Evolutionary conservation across 2,888 invertebrate genomes (phyloP).

Genomic region (Sarcophaga carnaria): DNA sequence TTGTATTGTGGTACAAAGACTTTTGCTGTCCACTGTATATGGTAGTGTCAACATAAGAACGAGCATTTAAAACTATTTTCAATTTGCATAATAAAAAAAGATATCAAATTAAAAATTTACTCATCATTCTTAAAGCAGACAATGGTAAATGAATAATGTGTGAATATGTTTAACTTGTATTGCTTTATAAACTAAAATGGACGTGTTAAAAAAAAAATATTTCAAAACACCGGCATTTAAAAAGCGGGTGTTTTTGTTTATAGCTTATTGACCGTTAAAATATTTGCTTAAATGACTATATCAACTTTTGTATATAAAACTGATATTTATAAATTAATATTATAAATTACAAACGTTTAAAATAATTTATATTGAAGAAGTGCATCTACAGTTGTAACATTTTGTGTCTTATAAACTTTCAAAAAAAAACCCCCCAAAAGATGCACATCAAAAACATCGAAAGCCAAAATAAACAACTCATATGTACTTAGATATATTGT

Average conservation of each 20-base stretch:
- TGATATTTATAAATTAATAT: not conserved
- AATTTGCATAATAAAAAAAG: too few species aligned
- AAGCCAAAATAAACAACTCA: too few species aligned
- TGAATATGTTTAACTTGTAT: not conserved
- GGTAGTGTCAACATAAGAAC: too few species aligned
- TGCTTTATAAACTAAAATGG: not conserved
- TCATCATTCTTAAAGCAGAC: too few species aligned
- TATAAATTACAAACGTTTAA: not conserved
- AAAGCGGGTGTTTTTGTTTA: not conserved
- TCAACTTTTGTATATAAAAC: not conserved
- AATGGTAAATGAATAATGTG: not conserved
- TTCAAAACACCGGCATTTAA: not conserved
- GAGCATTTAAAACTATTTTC: too few species aligned
- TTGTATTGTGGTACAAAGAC: too few species aligned
- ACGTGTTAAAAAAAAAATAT: not conserved
- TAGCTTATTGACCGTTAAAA: not conserved
- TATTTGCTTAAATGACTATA: not conserved
- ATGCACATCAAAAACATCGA: too few species aligned
- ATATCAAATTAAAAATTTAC: too few species aligned
- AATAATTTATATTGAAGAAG: not conserved
- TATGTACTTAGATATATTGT: too few species aligned
- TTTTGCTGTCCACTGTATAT: too few species aligned
- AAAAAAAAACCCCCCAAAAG: not conserved
- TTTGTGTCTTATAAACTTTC: constrained; percentile 39
- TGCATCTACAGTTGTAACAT: constrained; percentile 11